Conservation (phyloP, 2,888 invertebrate species). For the Priocnemis perturbator region DNA sequence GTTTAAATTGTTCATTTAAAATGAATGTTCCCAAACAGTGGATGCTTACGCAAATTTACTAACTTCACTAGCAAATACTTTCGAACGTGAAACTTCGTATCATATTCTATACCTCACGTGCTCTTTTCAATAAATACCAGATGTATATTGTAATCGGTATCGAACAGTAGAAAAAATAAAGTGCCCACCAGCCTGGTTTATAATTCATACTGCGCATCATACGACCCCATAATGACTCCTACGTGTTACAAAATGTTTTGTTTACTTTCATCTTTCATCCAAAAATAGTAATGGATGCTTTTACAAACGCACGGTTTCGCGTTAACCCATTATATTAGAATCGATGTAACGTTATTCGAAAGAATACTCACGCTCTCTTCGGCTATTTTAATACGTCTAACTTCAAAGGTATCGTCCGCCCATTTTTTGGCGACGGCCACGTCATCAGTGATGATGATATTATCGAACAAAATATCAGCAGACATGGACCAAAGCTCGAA, state of each 20-base stretch:
- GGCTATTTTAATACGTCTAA: conserved; percentile 89
- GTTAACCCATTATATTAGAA: too few species aligned
- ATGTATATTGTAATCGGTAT: conserved; percentile 84
- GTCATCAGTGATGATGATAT: conserved; percentile 93
- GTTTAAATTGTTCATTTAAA: too few species aligned
- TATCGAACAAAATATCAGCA: conserved; percentile 95
- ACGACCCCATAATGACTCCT: conserved; percentile 85
- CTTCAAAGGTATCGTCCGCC: conserved; percentile 88
- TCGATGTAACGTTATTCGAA: too few species aligned
- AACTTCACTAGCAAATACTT: too few species aligned
- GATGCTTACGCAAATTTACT: too few species aligned
- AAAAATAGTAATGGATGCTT: not conserved
- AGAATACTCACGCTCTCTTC: conserved; percentile 84
- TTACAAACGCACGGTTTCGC: too few species aligned
- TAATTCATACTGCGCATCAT: conserved; percentile 85
- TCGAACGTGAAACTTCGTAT: not conserved
- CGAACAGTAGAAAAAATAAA: conserved; percentile 86
- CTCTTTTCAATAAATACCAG: conserved; percentile 81
- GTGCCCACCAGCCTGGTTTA: conserved; percentile 87
- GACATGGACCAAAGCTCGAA: conserved; percentile 99
- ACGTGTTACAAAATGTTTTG: conserved; percentile 36
- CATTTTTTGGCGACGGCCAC: conserved; percentile 85
- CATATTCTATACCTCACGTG: conserved; percentile 80
- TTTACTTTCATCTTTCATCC: not conserved
- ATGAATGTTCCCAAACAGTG: too few species aligned